Base-by-base conservation (phyloP, 2,888 invertebrate genomes). In the Dynastes maya region DNA sequence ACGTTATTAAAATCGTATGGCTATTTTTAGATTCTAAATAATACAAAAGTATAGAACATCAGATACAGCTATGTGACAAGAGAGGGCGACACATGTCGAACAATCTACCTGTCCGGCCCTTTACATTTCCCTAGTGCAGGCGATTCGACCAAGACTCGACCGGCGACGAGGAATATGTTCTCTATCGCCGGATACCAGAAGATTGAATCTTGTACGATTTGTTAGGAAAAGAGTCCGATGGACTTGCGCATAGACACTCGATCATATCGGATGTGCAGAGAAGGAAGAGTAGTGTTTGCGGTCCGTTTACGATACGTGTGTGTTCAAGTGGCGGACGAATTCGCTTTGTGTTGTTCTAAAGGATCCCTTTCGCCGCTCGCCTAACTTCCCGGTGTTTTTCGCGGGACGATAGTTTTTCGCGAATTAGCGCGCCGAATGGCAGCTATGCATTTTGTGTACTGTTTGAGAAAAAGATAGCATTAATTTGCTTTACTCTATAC, bases 391-490 rank as follows among this genome's bases (percentile, higher is more conserved):
- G 70, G 61, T 32, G n/a, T 16, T 6, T 55, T 67, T 58, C 68
- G 63, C 67, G 63, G 72, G 45, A 79, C 53, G 51, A 49, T 51
- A 63, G 22, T 71, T 16, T 58, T 63, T 58, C 51, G 53, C 49
- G 45, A 37, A 11, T 40, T 61, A 68, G 32, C 65, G 64, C 51
- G 29, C 53, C 45, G 53, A 16, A 49, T 70, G 51, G 63, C 65
- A 78, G 64, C 67, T 79, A 82, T 82, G 80, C 78, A 77, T 75
- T 76, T 67, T 75, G 71, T 80, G 55, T 74, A 72, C 51, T 64
- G 58, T 77, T 76, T 78, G 74, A 71, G 71, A 75, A 76, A 65
- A 79, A 81, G 82, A 80, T 83, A 83, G 81, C 84, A 82, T 80
- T 81, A 79, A 81, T 81, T 77, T 71, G 55, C 55, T 55, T 9